Base-by-base conservation (phyloP, 2,113 vertebrate species). In the Indicator maculatus region DNA sequence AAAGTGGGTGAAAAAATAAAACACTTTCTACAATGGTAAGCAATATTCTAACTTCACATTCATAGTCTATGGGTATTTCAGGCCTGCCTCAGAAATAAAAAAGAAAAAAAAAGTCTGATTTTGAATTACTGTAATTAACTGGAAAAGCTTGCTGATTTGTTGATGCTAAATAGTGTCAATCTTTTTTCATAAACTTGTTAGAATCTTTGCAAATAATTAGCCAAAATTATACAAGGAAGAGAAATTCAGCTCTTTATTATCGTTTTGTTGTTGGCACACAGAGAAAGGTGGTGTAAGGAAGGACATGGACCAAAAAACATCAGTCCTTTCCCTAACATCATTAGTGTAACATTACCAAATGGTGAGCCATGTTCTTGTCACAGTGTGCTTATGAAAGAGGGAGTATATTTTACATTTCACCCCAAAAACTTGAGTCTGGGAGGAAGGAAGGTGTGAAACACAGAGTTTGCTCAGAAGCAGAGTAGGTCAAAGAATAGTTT, bases 121-220 rank as follows among this genome's bases (percentile, higher is more conserved):
- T 67, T 95, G 92, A 96, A 97, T 97, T 97, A 96, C 87, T 97
- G 96, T 96, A 97, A 97, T 98, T 97, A 97, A 94, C 94, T 94
- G 89, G 76, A 96, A 97, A 98, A 95, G 95, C 95, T 64, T 94
- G 76, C 88, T 92, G 65, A 95, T 97, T 96, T 96, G 95, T 96
- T 97, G 90, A 93, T 79, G 80, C 50, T 88, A 96, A 94, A 96
- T 93, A 97, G 90, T 94, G 92, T 96, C 96, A 97, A 95, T 96
- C 82, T 93, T 91, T 96, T 96, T 89, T 73, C 76, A 96, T 91
- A 96, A 97, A 93, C 92, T 97, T 95, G 79, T 93, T 97, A 86
- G 52, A 92, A 93, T 95, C 83, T 89, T 71, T 63, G 88, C 76
- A 97, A 97, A 96, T 69, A 97, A 95, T 94, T 36, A 75, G 66